These are phyloP conservation scores for Cetonia aurata DNA, from an alignment of 2,888 invertebrate species.

Conservation along the genomic window DNA sequence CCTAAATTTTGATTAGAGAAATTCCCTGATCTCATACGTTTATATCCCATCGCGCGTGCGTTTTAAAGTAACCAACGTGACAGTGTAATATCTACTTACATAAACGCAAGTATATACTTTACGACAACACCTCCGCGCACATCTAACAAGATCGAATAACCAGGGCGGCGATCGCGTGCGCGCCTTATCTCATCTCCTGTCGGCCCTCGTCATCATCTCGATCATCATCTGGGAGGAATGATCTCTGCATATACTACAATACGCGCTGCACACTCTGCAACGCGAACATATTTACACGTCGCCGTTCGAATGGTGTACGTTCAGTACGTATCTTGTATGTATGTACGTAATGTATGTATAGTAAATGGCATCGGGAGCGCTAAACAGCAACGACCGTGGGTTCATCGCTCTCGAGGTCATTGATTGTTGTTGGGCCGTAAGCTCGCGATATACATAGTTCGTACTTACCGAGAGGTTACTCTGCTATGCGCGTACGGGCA, in stretches of 20 bases:
- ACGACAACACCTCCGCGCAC: too few species aligned
- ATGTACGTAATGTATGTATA: slow-evolving; percentile 1
- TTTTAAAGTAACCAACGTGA: too few species aligned
- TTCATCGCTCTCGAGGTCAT: slow-evolving; percentile 55
- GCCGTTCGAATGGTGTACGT: slow-evolving; percentile 1
- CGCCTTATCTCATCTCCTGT: neutral
- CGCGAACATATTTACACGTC: slow-evolving; percentile 24
- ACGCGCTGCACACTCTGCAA: slow-evolving; percentile 14
- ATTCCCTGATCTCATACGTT: too few species aligned
- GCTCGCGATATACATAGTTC: too few species aligned
- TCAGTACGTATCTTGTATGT: neutral
- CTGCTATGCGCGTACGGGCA: too few species aligned
- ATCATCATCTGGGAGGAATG: slow-evolving; percentile 25
- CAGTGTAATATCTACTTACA: too few species aligned
- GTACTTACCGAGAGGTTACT: too few species aligned
- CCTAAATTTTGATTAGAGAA: too few species aligned
- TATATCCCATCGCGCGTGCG: too few species aligned
- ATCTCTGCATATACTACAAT: neutral
- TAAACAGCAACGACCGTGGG: slow-evolving; percentile 45
- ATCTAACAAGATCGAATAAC: too few species aligned
- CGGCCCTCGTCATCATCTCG: neutral
- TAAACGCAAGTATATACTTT: too few species aligned
- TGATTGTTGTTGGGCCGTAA: slow-evolving; percentile 47
- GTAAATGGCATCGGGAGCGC: slow-evolving; percentile 35
- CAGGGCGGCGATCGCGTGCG: too few species aligned